These are phyloP conservation scores for Malacoctenus gilli DNA, from an alignment of 2,797 vertebrate genomes.

Conservation along the genomic window DNA sequence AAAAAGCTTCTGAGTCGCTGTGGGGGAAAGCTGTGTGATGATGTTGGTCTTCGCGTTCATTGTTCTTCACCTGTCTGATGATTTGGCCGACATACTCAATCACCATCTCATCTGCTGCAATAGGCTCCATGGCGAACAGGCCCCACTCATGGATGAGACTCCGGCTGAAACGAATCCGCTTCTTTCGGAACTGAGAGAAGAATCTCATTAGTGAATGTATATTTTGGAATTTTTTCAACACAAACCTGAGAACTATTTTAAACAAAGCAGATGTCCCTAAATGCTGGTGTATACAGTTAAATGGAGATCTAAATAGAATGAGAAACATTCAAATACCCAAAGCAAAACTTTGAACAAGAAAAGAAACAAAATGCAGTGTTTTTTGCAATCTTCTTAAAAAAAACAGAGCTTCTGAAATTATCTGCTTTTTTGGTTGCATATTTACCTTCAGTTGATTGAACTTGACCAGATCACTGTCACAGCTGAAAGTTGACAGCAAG, in stretches of 20 bases:
- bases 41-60: neutral
- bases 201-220: too few relatives aligned
- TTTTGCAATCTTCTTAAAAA: neutral
- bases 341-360: too few relatives aligned
- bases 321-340: too few relatives aligned
- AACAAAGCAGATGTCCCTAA: too few relatives aligned
- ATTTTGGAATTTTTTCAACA: neutral
- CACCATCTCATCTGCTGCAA: constrained; percentile 97
- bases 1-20: neutral
- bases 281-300: too few relatives aligned
- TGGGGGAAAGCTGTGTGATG: neutral
- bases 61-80: constrained; percentile 90
- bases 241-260: neutral
- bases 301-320: too few relatives aligned
- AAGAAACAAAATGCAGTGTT: too few relatives aligned
- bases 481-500: constrained; percentile 93
- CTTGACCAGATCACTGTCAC: constrained; percentile 95
- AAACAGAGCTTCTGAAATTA: neutral
- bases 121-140: constrained; percentile 97
- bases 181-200: constrained; percentile 90
- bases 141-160: constrained; percentile 99
- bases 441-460: constrained; percentile 98
- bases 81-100: constrained; percentile 98
- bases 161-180: constrained; percentile 92
- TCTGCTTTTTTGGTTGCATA: too few relatives aligned